Evolutionary conservation across 92 coral and sea anemone genomes (phyloP).

Genomic region (Pocillopora grandis): DNA sequence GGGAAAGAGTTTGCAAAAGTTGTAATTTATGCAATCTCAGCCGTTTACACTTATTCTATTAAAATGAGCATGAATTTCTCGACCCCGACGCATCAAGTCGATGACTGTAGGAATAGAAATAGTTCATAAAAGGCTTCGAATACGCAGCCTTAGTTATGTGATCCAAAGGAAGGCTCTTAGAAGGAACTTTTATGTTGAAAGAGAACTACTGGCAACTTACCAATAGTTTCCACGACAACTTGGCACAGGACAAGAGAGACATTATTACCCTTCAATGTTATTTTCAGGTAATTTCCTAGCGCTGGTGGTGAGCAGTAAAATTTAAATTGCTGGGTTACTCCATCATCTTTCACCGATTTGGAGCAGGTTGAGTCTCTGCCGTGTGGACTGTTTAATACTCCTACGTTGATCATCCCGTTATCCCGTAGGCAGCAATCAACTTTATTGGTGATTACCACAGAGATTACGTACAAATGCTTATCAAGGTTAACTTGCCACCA

Average conservation of each 20-base stretch:
- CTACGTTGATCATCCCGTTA: neutral
- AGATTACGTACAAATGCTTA: neutral
- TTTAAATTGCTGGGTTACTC: constrained; percentile 5
- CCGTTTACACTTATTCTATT: no score
- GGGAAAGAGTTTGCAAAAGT: no score
- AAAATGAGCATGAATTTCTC: no score
- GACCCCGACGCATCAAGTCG: no score
- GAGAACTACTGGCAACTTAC: neutral
- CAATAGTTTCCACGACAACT: constrained; percentile 12
- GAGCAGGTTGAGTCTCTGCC: neutral
- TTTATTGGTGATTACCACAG: constrained; percentile 15
- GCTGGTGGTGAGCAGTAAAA: constrained; percentile 16
- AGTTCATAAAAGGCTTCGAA: no score
- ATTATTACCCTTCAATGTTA: constrained; percentile 13
- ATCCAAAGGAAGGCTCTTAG: no score
- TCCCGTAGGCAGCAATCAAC: constrained; percentile 32
- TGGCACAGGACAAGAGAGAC: constrained; percentile 32
- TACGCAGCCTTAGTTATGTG: no score
- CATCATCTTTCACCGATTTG: neutral
- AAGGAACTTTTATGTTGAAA: neutral
- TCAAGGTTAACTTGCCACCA: constrained; percentile 35
- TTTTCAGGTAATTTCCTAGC: neutral
- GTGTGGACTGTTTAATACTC: neutral
- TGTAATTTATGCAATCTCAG: no score
- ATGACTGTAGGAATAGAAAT: no score